Evolutionary conservation across 2,797 vertebrate species (phyloP).

Genomic region (Acipenser oxyrinchus): DNA sequence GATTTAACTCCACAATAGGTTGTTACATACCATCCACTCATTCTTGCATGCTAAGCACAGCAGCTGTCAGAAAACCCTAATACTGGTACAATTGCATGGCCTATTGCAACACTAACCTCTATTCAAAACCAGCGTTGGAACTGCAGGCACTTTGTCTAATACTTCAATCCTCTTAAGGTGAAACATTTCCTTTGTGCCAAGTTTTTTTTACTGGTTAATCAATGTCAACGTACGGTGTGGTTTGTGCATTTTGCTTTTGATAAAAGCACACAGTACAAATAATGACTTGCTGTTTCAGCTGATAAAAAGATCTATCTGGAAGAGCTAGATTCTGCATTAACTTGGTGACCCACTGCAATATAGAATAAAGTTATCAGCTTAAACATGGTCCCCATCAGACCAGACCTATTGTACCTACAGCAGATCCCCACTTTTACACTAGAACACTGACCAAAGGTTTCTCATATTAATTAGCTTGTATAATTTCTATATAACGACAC

Average conservation of each 20-base stretch:
- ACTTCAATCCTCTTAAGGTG: slow-evolving; percentile 7
- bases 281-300: too few species aligned
- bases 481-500: too few species aligned
- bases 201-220: slow-evolving; percentile 4
- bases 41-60: slow-evolving; percentile 6
- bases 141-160: slow-evolving; percentile 9
- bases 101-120: background rate
- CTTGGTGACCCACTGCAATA: too few species aligned
- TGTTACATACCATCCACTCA: slow-evolving; percentile 1
- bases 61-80: slow-evolving; percentile 4
- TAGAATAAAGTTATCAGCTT: too few species aligned
- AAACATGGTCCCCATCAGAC: too few species aligned
- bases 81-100: background rate
- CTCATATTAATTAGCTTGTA: too few species aligned
- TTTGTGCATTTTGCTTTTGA: background rate
- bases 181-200: slow-evolving; percentile 6
- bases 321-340: too few species aligned
- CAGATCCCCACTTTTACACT: too few species aligned
- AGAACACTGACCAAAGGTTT: too few species aligned
- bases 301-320: too few species aligned
- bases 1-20: slow-evolving; percentile 1
- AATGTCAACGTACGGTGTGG: background rate
- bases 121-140: background rate
- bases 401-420: too few species aligned
- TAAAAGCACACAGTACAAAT: too few species aligned